Conservation (phyloP, 2,113 vertebrate genomes). For the Elephas maximus region DNA sequence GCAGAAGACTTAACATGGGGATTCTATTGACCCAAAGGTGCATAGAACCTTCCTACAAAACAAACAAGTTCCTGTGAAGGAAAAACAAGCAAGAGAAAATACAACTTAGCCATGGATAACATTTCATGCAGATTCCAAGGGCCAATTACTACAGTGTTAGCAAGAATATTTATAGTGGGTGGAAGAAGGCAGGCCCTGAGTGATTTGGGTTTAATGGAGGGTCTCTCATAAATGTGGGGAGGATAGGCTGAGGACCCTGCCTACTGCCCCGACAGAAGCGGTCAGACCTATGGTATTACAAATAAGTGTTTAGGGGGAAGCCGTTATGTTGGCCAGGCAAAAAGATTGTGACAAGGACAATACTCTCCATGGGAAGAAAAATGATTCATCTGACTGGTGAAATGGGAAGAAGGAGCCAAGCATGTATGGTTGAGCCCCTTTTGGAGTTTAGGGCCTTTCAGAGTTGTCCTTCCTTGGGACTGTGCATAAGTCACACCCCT, state of each 20-base stretch:
- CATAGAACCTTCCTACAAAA: background rate
- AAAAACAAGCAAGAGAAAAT: background rate
- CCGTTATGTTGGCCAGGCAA: background rate
- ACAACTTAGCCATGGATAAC: background rate
- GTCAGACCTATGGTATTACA: background rate
- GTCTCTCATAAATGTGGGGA: background rate
- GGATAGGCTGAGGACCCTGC: background rate
- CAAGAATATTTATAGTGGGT: background rate
- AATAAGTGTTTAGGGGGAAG: background rate
- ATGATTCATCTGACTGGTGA: background rate
- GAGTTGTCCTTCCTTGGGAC: background rate
- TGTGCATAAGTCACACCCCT: background rate
- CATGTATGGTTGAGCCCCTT: background rate
- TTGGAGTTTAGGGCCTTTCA: background rate
- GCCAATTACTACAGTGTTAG: background rate
- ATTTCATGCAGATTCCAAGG: background rate
- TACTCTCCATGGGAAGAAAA: background rate
- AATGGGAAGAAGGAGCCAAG: background rate
- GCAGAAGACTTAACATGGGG: background rate
- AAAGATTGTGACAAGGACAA: background rate
- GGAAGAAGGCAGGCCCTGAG: background rate
- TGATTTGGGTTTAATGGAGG: background rate
- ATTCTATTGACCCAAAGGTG: background rate
- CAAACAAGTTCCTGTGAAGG: background rate
- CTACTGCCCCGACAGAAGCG: background rate